phyloP scores from a whole-genome alignment of 2,888 invertebrate genomes.

The Thecocarcelia acutangulata region DNA sequence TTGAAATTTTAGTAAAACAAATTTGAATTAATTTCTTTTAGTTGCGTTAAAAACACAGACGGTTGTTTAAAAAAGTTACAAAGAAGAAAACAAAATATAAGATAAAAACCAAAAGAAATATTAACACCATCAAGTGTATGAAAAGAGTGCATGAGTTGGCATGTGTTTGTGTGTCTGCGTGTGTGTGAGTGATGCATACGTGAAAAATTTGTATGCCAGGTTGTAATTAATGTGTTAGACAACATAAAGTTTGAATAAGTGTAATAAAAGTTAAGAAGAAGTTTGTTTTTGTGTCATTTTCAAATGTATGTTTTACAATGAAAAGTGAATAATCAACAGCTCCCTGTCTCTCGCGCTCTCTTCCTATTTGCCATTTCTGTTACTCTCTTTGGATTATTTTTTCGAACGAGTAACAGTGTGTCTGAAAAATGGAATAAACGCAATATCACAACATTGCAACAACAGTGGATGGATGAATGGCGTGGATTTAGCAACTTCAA shows the following conservation, averaged over 20 bases:
- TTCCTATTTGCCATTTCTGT: not conserved
- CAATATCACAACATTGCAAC: constrained; percentile 54
- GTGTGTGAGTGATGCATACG: constrained; percentile 33
- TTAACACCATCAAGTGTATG: constrained; percentile 58
- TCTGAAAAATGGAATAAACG: constrained; percentile 41
- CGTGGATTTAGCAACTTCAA: constrained; percentile 41
- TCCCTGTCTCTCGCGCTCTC: constrained; percentile 9
- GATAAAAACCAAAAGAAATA: constrained; percentile 32
- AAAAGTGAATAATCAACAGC: constrained; percentile 77
- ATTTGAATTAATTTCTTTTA: no score
- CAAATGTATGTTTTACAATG: constrained; percentile 73
- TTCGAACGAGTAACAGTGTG: constrained; percentile 13
- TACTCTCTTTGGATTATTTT: constrained; percentile 4
- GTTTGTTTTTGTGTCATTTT: constrained; percentile 36
- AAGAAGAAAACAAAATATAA: constrained; percentile 23
- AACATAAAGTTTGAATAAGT: constrained; percentile 3
- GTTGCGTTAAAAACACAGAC: constrained; percentile 57
- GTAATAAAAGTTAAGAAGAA: constrained; percentile 31
- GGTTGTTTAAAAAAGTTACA: constrained; percentile 60
- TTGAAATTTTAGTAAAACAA: not conserved
- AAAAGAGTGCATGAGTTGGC: constrained; percentile 22
- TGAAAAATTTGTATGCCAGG: constrained; percentile 5
- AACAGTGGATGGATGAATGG: constrained; percentile 57
- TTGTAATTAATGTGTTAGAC: constrained; percentile 23
- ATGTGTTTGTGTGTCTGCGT: no score